Evolutionary conservation across 2,888 invertebrate genomes (phyloP).

Genomic region (Scrobipalpa atriplicella): DNA sequence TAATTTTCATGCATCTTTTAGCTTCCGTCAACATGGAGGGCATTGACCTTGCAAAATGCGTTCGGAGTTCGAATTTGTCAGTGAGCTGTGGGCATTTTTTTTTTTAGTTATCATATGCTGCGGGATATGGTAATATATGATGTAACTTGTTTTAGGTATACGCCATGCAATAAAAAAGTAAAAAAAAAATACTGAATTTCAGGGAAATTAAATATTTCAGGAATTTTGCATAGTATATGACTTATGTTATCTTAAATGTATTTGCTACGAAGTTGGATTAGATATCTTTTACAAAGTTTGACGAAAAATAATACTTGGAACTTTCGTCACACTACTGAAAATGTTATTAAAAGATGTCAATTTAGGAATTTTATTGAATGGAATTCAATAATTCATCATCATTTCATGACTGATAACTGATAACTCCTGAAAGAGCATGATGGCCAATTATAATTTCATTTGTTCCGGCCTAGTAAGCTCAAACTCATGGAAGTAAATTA

Average conservation of each 20-base stretch:
- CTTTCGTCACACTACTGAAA: too few species aligned
- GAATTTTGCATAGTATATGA: too few species aligned
- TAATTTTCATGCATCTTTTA: conserved; percentile 34
- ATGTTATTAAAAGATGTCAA: background rate
- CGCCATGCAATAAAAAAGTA: too few species aligned
- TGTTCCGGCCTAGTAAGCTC: background rate
- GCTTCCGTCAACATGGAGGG: conserved; percentile 62
- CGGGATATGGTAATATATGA: too few species aligned
- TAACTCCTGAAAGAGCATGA: background rate
- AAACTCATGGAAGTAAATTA: background rate
- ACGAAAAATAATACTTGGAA: too few species aligned
- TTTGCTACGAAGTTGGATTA: too few species aligned
- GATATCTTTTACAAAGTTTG: too few species aligned
- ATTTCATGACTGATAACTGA: background rate
- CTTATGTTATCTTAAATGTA: too few species aligned
- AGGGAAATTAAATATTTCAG: too few species aligned
- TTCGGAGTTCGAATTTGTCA: background rate
- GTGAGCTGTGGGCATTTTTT: background rate
- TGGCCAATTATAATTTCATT: background rate
- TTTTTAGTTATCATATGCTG: too few species aligned
- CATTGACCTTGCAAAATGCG: conserved; percentile 51
- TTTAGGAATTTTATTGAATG: background rate
- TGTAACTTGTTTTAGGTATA: too few species aligned
- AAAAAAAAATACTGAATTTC: too few species aligned
- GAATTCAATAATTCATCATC: background rate